Evolutionary conservation across 2,113 vertebrate genomes (phyloP).

Genomic region (Thryonomys swinderianus): DNA sequence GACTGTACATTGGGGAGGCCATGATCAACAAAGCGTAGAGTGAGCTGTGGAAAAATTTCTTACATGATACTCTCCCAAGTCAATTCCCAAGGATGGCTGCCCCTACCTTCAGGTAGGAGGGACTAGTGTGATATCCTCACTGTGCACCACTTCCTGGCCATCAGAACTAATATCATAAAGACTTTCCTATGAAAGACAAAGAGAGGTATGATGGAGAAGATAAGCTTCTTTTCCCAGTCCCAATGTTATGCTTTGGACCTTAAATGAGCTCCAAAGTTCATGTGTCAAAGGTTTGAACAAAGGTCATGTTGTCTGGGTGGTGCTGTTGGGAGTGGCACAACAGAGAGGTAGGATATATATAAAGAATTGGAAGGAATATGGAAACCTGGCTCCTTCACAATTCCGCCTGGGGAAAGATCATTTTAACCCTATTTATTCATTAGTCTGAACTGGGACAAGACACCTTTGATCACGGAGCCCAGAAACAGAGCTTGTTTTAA

Average conservation of each 20-base stretch:
- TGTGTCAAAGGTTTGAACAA: neutral
- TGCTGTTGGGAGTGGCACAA: neutral
- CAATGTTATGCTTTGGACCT: neutral
- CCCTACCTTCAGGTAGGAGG: neutral
- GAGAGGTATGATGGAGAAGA: neutral
- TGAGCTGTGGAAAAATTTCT: neutral
- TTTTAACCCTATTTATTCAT: neutral
- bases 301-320: neutral
- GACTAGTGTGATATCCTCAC: neutral
- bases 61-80: neutral
- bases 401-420: neutral
- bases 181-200: neutral
- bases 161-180: neutral
- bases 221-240: neutral
- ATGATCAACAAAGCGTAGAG: accelerated
- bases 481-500: neutral
- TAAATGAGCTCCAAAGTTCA: neutral
- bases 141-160: neutral
- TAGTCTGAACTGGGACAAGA: neutral
- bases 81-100: neutral
- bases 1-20: neutral
- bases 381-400: neutral
- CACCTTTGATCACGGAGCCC: neutral
- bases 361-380: neutral
- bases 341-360: neutral